Evolutionary conservation across 2,888 invertebrate genomes (phyloP), one percentile per base, ranked within the genome.

Genomic region (Euzophera pinguis): DNA sequence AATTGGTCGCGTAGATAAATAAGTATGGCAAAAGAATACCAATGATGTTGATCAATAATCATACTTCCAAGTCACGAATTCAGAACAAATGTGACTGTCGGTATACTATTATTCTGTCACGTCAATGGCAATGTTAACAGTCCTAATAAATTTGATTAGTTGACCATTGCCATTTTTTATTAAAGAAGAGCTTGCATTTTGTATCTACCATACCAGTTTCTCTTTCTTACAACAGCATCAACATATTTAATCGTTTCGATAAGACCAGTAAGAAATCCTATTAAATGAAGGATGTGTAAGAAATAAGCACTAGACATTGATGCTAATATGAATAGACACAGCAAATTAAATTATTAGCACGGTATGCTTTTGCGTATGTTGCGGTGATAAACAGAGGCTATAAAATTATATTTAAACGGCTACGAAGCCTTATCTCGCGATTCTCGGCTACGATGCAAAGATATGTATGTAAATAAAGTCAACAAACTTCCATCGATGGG

Each of bases 381-480:
- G 22, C 14, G 50, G 12, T 47, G 50, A 56, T 56, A 59, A 57
- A 42, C 37, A 13, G 29, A 42, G 50, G 50, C 55, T 54, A 54
- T 59, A 55, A 52, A 56, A 50, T 29, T 53, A 52, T 56, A 59
- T 56, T 59, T 55, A 55, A 47, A 59, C 56, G 27, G 52, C 39
- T 35, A 32, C 47, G 47, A 52, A 43, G 52, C 49, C 47, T 50
- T 47, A 50, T 53, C 47, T 53, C 47, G 50, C 39, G 49, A 39
- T 50, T 50, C 49, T 39, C 49, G 39, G 49, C 39, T 16, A 32
- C 48, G 17, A 48, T n/a, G 29, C 27, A 29, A 27, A 39, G 10
- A 38, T 50, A 17, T 48, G 32, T 49, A 50, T 54, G 53, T 51
- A 49, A 47, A 47, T 48, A 55, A 38, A 47, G 41, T 55, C 53